Conservation (phyloP, 2,888 invertebrate species). For the Drosophila subquinaria region DNA sequence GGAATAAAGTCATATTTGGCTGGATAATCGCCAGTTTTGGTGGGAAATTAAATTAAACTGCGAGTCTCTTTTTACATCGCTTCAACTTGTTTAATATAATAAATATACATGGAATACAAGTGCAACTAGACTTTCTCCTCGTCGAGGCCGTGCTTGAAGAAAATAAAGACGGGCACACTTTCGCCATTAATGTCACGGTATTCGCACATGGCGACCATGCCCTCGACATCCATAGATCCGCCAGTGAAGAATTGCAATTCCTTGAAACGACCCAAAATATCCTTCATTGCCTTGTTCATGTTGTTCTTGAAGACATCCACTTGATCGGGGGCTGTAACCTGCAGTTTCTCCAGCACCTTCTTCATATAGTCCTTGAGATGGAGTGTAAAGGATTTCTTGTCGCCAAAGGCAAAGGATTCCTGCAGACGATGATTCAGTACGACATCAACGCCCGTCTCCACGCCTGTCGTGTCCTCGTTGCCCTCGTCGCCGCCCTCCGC, state of each 20-base stretch:
- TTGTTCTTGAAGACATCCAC: conserved; percentile 95
- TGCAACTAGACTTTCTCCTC: conserved; percentile 95
- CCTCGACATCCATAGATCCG: conserved; percentile 97
- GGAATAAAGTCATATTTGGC: too few relatives aligned
- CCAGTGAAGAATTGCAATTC: conserved; percentile 97
- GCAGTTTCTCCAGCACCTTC: conserved; percentile 93
- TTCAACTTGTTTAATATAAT: not conserved
- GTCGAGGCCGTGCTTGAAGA: conserved; percentile 97
- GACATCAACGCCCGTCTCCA: conserved; percentile 95
- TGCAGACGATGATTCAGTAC: conserved; percentile 95
- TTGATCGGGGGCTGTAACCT: conserved; percentile 93
- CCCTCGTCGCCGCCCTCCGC: conserved; percentile 95
- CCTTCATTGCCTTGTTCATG: conserved; percentile 97
- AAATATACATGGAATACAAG: not conserved
- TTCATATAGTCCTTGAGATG: conserved; percentile 99
- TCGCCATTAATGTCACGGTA: conserved; percentile 95
- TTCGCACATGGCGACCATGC: conserved; percentile 96
- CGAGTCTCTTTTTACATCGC: too few relatives aligned
- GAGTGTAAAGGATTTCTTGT: conserved; percentile 95
- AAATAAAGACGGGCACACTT: conserved; percentile 95
- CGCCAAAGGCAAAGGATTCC: conserved; percentile 94
- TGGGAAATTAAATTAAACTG: too few relatives aligned
- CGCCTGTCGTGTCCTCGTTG: conserved; percentile 88
- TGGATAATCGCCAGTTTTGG: too few relatives aligned
- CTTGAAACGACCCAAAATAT: conserved; percentile 94